These are phyloP conservation scores for Lepidocolaptes lacrymiger DNA, from an alignment of 2,797 vertebrate species.

Conservation along the genomic window DNA sequence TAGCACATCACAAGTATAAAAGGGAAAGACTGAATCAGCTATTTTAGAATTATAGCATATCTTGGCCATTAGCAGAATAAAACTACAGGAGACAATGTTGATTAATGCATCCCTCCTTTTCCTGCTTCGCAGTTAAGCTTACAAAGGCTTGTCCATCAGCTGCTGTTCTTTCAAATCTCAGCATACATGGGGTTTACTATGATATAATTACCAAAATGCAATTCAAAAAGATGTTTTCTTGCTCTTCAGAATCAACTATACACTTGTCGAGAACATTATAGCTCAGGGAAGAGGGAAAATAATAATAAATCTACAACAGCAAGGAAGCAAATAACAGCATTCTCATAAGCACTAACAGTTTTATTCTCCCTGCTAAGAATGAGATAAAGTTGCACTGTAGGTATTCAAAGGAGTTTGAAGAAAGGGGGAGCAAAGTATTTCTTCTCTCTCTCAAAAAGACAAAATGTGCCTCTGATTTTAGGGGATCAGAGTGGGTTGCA, in stretches of 20 bases:
- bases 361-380: background rate
- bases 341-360: background rate
- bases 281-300: background rate
- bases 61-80: background rate
- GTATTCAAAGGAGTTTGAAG: background rate
- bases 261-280: background rate
- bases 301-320: background rate
- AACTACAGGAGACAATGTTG: background rate
- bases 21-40: conserved; percentile 11
- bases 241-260: background rate
- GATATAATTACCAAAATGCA: background rate
- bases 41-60: background rate
- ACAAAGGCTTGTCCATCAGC: background rate
- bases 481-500: background rate
- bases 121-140: background rate
- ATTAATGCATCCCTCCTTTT: background rate
- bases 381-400: background rate
- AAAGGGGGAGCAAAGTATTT: background rate
- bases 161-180: background rate
- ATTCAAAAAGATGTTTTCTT: background rate
- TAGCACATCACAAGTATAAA: background rate
- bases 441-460: background rate
- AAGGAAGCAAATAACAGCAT: background rate
- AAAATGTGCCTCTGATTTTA: background rate
- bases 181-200: background rate